Conservation (phyloP, 2,113 vertebrate species). For the Excalfactoria chinensis region DNA sequence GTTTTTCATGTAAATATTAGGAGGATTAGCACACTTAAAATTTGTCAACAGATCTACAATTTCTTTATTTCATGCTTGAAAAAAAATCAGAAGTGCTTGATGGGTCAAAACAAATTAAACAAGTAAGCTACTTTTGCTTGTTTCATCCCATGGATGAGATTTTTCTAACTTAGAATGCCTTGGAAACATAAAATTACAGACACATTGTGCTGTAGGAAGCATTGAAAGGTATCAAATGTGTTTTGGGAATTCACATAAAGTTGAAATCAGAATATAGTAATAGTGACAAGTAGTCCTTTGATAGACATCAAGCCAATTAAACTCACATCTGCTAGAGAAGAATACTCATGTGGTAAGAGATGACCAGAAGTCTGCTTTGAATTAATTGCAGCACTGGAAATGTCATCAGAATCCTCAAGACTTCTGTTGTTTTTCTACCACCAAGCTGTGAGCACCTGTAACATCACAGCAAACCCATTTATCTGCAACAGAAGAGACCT, state of each 20-base stretch:
- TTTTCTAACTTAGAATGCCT: neutral
- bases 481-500: neutral
- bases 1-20: neutral
- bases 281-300: neutral
- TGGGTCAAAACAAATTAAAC: neutral
- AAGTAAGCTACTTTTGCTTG: neutral
- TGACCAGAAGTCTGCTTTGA: neutral
- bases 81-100: neutral
- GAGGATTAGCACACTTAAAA: neutral
- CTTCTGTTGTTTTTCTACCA: neutral
- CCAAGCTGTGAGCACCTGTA: neutral
- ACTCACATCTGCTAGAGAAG: neutral
- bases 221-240: neutral
- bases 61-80: neutral
- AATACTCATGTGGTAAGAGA: neutral
- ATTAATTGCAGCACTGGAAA: neutral
- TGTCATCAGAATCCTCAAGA: neutral
- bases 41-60: neutral
- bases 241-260: neutral
- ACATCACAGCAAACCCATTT: neutral
- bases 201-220: neutral
- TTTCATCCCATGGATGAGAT: neutral
- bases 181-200: neutral
- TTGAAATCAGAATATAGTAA: neutral
- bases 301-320: neutral